phyloP scores from a whole-genome alignment of 1,140 invertebrate genomes.

The Magallana ariakensis region DNA sequence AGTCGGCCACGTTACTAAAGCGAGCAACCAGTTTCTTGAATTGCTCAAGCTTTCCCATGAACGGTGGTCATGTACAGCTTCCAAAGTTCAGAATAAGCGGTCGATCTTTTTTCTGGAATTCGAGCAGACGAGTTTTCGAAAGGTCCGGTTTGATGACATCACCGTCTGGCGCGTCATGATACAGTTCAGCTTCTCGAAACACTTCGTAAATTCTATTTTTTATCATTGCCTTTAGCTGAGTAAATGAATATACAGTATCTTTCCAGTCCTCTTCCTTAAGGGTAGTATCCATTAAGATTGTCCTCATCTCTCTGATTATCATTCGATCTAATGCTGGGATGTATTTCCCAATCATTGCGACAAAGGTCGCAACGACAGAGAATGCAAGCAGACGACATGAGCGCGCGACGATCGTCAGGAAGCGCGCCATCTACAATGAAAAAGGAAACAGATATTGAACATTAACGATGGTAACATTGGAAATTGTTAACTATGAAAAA shows the following conservation, averaged over 20 bases:
- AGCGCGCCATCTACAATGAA: not conserved
- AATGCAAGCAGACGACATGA: too few species aligned
- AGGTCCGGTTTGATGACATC: slow-evolving; percentile 34
- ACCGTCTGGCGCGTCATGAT: slow-evolving; percentile 40
- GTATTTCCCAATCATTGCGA: not conserved
- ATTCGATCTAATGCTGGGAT: not conserved
- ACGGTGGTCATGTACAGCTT: slow-evolving; percentile 72
- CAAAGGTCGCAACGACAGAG: too few species aligned
- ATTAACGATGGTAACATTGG: too few species aligned
- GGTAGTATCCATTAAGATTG: not conserved
- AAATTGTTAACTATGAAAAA: too few species aligned
- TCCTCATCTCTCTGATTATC: not conserved
- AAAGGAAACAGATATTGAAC: not conserved
- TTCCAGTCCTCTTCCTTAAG: slow-evolving; percentile 47
- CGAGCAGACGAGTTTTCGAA: slow-evolving; percentile 39
- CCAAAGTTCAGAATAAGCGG: slow-evolving; percentile 71
- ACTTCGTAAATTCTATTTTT: slow-evolving; percentile 39
- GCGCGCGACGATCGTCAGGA: not conserved
- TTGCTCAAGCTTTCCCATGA: slow-evolving; percentile 63
- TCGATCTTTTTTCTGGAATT: slow-evolving; percentile 52
- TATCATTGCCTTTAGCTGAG: slow-evolving; percentile 40
- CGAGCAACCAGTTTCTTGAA: slow-evolving; percentile 61
- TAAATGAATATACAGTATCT: slow-evolving; percentile 28
- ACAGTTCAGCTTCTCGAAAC: slow-evolving; percentile 48
- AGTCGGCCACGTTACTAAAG: slow-evolving; percentile 62